These are phyloP conservation scores for Eudyptes chrysolophus DNA, from an alignment of 2,113 vertebrate genomes.

Conservation along the genomic window DNA sequence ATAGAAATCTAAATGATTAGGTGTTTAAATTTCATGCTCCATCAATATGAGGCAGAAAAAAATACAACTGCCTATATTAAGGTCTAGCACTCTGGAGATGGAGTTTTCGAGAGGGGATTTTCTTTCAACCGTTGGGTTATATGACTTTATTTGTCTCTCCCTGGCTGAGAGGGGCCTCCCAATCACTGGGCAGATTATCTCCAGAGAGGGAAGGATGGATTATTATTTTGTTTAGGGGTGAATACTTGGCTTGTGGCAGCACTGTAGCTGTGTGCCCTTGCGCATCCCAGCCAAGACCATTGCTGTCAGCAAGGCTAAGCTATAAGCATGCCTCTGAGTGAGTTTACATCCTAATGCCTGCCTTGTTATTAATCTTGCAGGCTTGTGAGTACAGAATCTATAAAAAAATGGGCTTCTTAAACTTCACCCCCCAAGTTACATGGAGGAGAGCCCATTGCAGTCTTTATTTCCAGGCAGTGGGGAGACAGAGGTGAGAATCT, in stretches of 20 bases:
- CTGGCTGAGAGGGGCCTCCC: background rate
- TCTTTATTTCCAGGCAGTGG: background rate
- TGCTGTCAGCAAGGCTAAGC: background rate
- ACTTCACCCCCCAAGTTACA: background rate
- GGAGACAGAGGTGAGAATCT: background rate
- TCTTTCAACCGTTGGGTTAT: background rate
- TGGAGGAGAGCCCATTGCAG: background rate
- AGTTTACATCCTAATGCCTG: background rate
- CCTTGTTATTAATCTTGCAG: background rate
- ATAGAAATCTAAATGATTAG: slow-evolving; percentile 18
- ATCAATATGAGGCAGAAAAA: background rate
- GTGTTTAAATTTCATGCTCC: slow-evolving; percentile 14
- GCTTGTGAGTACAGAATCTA: background rate
- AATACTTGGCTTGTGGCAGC: background rate
- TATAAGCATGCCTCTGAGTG: background rate
- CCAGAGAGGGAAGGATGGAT: background rate
- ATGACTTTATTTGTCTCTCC: background rate
- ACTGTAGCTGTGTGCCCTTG: background rate
- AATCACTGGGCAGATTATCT: background rate
- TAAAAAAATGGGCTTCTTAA: background rate
- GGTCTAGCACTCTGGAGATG: background rate
- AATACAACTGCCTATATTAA: background rate
- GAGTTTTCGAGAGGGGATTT: background rate
- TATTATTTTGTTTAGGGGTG: background rate
- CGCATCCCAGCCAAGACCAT: background rate